Conservation (phyloP, 1,140 invertebrate genomes). For the Cyphomyrmex costatus region DNA sequence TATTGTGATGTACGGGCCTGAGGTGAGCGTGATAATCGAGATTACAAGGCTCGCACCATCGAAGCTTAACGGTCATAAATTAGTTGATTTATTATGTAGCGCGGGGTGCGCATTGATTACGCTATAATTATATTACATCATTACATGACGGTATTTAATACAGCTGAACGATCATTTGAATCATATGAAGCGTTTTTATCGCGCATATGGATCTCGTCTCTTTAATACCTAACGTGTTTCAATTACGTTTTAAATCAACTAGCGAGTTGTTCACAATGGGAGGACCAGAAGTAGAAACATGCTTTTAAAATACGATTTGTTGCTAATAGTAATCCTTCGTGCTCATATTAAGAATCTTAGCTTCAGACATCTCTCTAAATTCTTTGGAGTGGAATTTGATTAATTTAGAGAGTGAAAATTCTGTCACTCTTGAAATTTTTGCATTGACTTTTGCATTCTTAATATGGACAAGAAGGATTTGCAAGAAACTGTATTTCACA, state of each 20-base stretch:
- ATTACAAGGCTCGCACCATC: slow-evolving; percentile 19
- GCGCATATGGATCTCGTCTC: background rate
- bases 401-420: no score
- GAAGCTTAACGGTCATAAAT: slow-evolving; percentile 42
- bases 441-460: no score
- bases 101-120: background rate
- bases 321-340: no score
- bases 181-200: background rate
- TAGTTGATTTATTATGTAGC: slow-evolving; percentile 37
- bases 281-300: no score
- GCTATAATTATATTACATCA: slow-evolving; percentile 12
- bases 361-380: no score
- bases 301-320: no score
- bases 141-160: background rate
- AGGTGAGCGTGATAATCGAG: slow-evolving; percentile 40
- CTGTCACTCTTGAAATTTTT: no score
- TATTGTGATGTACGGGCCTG: slow-evolving; percentile 27
- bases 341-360: no score
- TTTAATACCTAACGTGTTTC: background rate
- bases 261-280: background rate
- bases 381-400: no score
- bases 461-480: no score
- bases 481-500: no score
- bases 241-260: slow-evolving; percentile 18
- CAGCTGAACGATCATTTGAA: background rate